Evolutionary conservation across 1,140 invertebrate species (phyloP), one percentile per base, ranked within the genome.

Genomic region (Contarinia nasturtii): DNA sequence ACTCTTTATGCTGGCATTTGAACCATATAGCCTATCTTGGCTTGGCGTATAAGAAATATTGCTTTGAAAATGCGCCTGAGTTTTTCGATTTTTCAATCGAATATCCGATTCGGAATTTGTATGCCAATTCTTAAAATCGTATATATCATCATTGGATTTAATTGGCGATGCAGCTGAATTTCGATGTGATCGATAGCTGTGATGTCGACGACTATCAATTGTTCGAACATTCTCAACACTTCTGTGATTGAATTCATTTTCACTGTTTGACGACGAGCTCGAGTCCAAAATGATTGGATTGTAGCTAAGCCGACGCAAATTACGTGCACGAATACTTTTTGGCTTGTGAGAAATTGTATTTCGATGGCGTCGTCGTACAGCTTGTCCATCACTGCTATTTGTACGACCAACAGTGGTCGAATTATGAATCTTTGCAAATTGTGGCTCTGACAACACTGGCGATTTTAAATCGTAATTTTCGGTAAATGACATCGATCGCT

Each of bases 221-320:
- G 27, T 27, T 27, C 27, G 27, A 10, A 27, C 3, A 27, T 27
- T 27, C 27, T 27, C 64, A 44, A 66, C 48, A 37, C 56, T 66
- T 3, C 57, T 57, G 46, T 64, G 60, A 21, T 45, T 47, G 2
- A 48, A 46, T 44, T 48, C 49, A 52, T 53, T 48, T 12, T 65
- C 62, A 21, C 59, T 60, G 48, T 57, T 60, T 14, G 51, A 50
- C 1, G 63, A 64, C 17, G 57, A 60, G 57, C 68, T 55, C 46
- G 67, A 55, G 54, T 67, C 58, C 44, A 61, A 61, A 53, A 50
- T 63, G 61, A 58, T 67, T 14, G 70, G 70, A 59, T 73, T 73
- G 52, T 73, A 73, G 27, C 69, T 71, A 45, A 72, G 63, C 7
- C 70, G 55, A 7, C 70, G 55, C 5, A 70, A 50, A 18, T 71